phyloP scores from a whole-genome alignment of 1,140 invertebrate species.

The Trachymyrmex septentrionalis region DNA sequence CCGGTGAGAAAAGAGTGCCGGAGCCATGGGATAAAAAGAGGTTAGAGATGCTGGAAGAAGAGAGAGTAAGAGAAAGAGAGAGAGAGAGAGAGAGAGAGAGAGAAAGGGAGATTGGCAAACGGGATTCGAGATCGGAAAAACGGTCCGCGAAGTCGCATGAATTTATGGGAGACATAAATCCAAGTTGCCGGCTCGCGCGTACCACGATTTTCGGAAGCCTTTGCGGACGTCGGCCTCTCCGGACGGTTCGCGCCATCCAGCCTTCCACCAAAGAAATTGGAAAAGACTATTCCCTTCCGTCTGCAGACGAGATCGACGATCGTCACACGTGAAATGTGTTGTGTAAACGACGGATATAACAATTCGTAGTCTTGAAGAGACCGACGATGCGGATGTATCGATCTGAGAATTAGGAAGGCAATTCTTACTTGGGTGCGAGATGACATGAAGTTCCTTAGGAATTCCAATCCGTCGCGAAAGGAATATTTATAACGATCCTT shows the following conservation, averaged over 20 bases:
- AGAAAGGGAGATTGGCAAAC: slow-evolving; percentile 64
- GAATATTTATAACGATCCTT: slow-evolving; percentile 5
- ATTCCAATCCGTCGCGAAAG: neutral
- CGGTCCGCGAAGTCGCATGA: slow-evolving; percentile 81
- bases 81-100: no score
- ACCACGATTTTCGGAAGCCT: slow-evolving; percentile 75
- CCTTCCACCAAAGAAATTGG: slow-evolving; percentile 53
- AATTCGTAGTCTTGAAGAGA: neutral
- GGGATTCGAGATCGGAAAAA: slow-evolving; percentile 81
- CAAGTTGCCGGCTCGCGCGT: slow-evolving; percentile 67
- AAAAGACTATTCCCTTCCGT: slow-evolving; percentile 28
- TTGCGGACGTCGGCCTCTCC: slow-evolving; percentile 31
- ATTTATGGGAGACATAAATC: slow-evolving; percentile 85
- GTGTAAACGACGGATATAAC: slow-evolving; percentile 26
- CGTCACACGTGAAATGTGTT: slow-evolving; percentile 10
- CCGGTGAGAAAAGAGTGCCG: slow-evolving; percentile 48
- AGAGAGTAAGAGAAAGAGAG: slow-evolving; percentile 59
- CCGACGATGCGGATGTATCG: neutral
- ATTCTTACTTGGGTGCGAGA: neutral
- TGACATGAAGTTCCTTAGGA: neutral
- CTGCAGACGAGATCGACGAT: neutral
- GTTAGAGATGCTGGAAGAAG: slow-evolving; percentile 12
- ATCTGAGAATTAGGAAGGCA: neutral
- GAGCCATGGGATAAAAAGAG: slow-evolving; percentile 60
- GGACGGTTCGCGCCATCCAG: neutral